phyloP scores from a whole-genome alignment of 2,113 vertebrate species.

The Irena cyanogastra region DNA sequence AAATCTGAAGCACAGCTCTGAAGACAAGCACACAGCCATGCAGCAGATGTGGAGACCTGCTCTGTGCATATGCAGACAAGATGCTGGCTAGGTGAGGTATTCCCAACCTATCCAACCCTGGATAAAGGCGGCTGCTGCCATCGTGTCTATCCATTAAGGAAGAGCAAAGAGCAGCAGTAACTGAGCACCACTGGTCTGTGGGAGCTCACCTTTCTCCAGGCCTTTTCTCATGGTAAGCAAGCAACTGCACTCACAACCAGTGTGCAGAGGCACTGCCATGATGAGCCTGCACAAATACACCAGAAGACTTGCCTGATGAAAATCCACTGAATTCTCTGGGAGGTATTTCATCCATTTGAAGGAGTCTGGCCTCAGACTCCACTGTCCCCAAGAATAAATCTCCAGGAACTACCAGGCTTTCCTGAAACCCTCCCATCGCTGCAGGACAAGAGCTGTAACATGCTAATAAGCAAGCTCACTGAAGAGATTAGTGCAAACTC shows the following conservation, averaged over 20 bases:
- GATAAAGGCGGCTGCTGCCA: background rate
- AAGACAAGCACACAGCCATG: background rate
- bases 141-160: background rate
- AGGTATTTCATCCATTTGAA: background rate
- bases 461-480: background rate
- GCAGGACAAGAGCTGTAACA: background rate
- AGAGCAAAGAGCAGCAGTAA: background rate
- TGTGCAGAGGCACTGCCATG: background rate
- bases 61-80: background rate
- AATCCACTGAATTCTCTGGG: background rate
- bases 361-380: background rate
- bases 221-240: background rate
- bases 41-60: background rate
- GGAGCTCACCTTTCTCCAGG: background rate
- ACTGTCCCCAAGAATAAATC: background rate
- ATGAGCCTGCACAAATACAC: background rate
- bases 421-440: background rate
- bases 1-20: background rate
- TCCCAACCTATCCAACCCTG: background rate
- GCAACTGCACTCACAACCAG: rapidly evolving
- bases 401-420: background rate
- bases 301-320: background rate
- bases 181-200: background rate
- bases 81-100: background rate
- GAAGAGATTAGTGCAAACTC: background rate